Evolutionary conservation across 2,113 vertebrate species (phyloP).

Genomic region (Anguilla rostrata): DNA sequence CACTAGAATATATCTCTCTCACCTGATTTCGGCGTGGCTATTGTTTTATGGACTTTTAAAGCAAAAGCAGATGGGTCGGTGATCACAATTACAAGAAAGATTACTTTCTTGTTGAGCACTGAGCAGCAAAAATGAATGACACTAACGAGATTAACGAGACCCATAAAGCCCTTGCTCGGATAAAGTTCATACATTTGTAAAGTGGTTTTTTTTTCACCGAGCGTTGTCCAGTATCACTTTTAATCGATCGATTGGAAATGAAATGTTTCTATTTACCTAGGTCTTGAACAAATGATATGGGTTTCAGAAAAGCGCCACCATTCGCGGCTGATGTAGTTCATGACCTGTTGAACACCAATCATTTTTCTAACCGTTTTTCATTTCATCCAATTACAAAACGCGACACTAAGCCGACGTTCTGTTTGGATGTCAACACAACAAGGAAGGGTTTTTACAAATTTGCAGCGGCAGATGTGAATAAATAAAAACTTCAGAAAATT

Average conservation of each 20-base stretch:
- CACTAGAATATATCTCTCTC: too few relatives aligned
- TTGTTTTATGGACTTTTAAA: too few relatives aligned
- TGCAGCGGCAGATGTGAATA: not conserved
- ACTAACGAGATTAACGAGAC: too few relatives aligned
- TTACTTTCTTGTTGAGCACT: too few relatives aligned
- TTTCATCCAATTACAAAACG: constrained; percentile 55
- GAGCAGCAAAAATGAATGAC: too few relatives aligned
- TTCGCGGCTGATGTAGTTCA: constrained; percentile 40
- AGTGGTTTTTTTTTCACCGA: too few relatives aligned
- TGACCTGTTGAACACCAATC: constrained; percentile 48
- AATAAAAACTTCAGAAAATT: not conserved
- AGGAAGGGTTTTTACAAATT: constrained; percentile 40
- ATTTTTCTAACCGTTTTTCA: not conserved
- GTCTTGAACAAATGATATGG: not conserved
- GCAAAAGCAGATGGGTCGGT: too few relatives aligned
- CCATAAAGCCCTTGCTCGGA: too few relatives aligned
- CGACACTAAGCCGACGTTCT: constrained; percentile 34
- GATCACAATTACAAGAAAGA: too few relatives aligned
- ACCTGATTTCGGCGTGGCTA: too few relatives aligned
- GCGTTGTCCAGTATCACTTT: not conserved
- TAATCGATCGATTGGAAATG: not conserved
- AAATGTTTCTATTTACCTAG: constrained; percentile 3
- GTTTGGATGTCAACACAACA: constrained; percentile 36
- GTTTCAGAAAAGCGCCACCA: constrained; percentile 37
- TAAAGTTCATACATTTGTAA: too few relatives aligned